Conservation (phyloP, 92 coral and sea anemone genomes). For the Pocillopora meandrina region DNA sequence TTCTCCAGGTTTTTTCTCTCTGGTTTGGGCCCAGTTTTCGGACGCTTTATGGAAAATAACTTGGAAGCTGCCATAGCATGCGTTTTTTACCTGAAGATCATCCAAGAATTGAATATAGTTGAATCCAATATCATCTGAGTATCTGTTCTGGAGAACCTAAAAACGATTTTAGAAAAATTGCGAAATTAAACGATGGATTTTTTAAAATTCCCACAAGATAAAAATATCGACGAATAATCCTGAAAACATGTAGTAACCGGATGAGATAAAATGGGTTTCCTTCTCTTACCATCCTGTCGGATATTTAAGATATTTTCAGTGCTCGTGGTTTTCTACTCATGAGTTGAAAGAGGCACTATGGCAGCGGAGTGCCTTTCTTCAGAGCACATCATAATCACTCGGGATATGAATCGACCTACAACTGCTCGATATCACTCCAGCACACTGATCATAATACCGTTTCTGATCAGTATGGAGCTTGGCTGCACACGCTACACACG, state of each 20-base stretch:
- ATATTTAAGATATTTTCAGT: too few species aligned
- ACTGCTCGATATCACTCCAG: background rate
- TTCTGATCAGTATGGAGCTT: background rate
- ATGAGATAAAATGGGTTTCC: background rate
- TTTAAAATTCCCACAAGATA: too few species aligned
- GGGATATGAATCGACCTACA: background rate
- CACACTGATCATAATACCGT: background rate
- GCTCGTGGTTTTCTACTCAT: background rate
- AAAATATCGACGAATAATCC: too few species aligned
- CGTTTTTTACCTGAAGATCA: slow-evolving; percentile 65
- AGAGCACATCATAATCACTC: background rate
- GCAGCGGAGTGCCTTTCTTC: background rate
- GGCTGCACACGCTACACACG: too few species aligned
- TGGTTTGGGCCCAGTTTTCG: too few species aligned
- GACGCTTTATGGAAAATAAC: too few species aligned
- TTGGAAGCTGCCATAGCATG: too few species aligned
- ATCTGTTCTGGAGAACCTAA: slow-evolving; percentile 81
- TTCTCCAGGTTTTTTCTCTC: too few species aligned
- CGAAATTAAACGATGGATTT: background rate
- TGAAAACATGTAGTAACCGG: too few species aligned
- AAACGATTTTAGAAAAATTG: background rate
- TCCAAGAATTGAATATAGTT: slow-evolving; percentile 87
- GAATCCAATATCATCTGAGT: slow-evolving; percentile 91
- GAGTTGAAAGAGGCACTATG: background rate
- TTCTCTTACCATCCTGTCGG: too few species aligned